Base-by-base conservation (phyloP, 1,140 invertebrate genomes). In the Pseudomyrmex flavicornis region DNA sequence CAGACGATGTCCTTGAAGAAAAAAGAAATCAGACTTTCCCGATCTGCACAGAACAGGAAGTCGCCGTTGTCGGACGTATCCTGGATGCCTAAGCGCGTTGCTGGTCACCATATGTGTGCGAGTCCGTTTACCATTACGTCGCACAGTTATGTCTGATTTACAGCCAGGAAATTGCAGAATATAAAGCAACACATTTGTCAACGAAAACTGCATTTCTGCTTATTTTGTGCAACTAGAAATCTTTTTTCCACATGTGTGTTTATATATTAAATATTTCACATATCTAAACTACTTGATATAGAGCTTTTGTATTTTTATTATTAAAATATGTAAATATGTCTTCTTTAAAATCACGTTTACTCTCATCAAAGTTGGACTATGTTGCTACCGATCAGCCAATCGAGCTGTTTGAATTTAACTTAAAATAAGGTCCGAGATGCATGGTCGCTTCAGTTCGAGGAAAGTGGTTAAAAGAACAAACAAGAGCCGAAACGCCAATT, bases 401-500 rank as follows among this genome's bases (percentile, higher is more conserved):
- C n/a, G 8, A 48, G 17, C 44, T 35, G 54, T 26, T 26, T 22
- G 65, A 59, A 48, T 13, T 52, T 17, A 50, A 72, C 66, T 80
- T 77, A 54, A 54, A 68, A 59, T 72, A 72, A 72, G 66, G 59
- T 72, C 26, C 15, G 10, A 35, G 13, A 59, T 50, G 26, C 48
- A 20, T n/a, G 15, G 20, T 15, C 35, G 20, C 10, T 70, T 70
- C 52, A 68, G 9, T 56, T 20, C 15, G 26, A 79, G 70, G 35
- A 35, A 35, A 63, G 35, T 69, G 17, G 15, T 72, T 46, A 46
- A 75, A 82, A 17, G 26, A 75, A 66, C 48, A 56, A 75, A 73
- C 26, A 82, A 75, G 54, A 82, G 22, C 48, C 46, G 70, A n/a
- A 56, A 56, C 46, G 66, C 54, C 66, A 80, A 80, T 80, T 80